Evolutionary conservation across 2,797 vertebrate species (phyloP), one percentile per base, ranked within the genome.

Genomic region (Schizothorax lantsangensis): DNA sequence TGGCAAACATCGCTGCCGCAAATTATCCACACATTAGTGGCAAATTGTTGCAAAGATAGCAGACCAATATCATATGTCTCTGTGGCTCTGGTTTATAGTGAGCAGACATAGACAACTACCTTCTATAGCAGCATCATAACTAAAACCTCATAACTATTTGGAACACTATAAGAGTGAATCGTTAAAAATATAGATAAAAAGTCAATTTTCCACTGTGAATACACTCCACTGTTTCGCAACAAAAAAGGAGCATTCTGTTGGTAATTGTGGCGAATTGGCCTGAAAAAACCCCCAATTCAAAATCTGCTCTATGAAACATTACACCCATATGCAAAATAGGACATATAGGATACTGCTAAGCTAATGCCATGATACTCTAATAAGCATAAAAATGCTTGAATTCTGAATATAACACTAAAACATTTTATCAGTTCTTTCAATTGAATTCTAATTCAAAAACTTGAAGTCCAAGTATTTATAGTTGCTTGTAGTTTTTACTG

Each of bases 21-120:
- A 59, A 83, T 83, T 23, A 45, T 33, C 33, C 38, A 40, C 17
- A 69, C 21, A 59, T 73, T 73, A 33, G 10, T 8, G 6, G 69
- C 17, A 83, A 73, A 83, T 23, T 40, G 36, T 43, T 33, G n/a
- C 36, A 82, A 57, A 45, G 12, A 57, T 33, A 12, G 19, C 19
- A 83, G 73, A n/a, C 54, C 26, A 33, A 57, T 83, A 62, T 47
- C 12, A n/a, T 74, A 54, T 83, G 69, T 12, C 68, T 38, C 30
- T 21, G 11, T 33, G 17, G 30, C 17, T 81, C 8, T 38, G 33
- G 66, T 57, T 40, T 45, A 2, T 45, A 54, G 19, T 52, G 73
- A 52, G 30, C 45, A 49, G 26, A 47, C 26, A 49, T 23, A 33
- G 26, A 47, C 2, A 26, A 9, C 71, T n/a, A 17, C 7, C 14